Base-by-base conservation (phyloP, 2,797 vertebrate genomes). In the Psittacula derbiana region DNA sequence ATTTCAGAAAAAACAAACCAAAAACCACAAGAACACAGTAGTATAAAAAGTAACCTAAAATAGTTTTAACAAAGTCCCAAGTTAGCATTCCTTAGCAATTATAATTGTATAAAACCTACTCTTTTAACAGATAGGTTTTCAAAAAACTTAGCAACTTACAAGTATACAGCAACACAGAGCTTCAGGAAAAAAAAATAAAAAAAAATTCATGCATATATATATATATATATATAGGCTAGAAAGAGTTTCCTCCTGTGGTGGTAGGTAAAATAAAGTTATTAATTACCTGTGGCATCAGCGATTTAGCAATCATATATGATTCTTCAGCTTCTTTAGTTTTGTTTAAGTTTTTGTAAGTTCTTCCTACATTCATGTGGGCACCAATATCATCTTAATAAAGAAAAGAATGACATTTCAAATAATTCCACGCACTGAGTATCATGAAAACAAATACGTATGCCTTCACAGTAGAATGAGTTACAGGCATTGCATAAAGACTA, bases 281-380 rank as follows among this genome's bases (percentile, higher is more conserved):
- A 90, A 91, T 96, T 98, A 99, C 99, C 98, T 99, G 99, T 53
- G 99, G 99, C 99, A 99, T 99, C 70, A 99, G 97, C 12, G 99
- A 99, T 92, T 99, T 99, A 71, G 99, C 99, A 93, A 99, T 98
- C 97, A 99, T 95, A 66, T 99, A 99, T 31, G 99, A 99, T 50
- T 99, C 98, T 97, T 99, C 99, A 2, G 99, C 99, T 97, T 99
- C 99, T 98, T 97, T 99, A 84, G 99, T 99, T 97, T 96, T 98
- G 97, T 99, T 99, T 92, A 99, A 96, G 96, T 99, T 99, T 98
- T 99, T 99, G 86, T 99, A 99, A 73, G 99, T 99, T 98, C 99
- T 98, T 97, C 99, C 99, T 80, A 99, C 99, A 58, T 99, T 99
- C 99, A 99, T 99, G 94, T 99, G 99, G 64, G 99, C 99, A 46